Base-by-base conservation (phyloP, 23 tunicate genomes). In the Halocynthia roretzi region DNA sequence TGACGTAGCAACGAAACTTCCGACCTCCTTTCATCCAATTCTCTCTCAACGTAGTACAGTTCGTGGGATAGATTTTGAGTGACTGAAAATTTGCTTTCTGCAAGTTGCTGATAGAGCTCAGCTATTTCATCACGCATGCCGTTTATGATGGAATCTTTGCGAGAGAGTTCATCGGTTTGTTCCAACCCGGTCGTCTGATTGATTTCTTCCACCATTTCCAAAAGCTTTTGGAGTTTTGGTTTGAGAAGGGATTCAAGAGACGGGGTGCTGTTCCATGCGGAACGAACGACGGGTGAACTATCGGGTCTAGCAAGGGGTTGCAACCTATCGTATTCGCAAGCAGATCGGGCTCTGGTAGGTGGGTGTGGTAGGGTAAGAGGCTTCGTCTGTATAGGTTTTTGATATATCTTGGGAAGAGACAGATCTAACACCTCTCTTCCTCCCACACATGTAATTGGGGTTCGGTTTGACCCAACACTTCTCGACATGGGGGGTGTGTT, bases 191-290 rank as follows among this genome's bases (percentile, higher is more conserved):
- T 84, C 50, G 80, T 76, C n/a, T 84, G 56, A 52, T 74, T 89
- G 0, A 89, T 80, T 70, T 83, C 96, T 83, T 89, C 88, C 5
- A 83, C 88, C 96, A 89, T 89, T 17, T 81, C 84, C 18, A 80
- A 50, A 11, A 89, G 48, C 52, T 83, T 89, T 69, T 72, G 86
- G 15, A 85, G 83, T 74, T 84, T 89, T 10, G 78, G 78, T 56
- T 74, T 74, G 0, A 74, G 17, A 8, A 74, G 0, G 8, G 62
- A 62, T 17, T 74, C 78, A 20, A 74, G 56, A 5, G 31, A 22
- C 20, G 55, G 78, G n/a, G 18, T 54, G 15, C 56, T 64, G 22
- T 64, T 53, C 78, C 78, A 74, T 22, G 62, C 78, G 55, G 19
- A 64, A 17, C 50, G n/a, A 65, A 48, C 48, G 0, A 15, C 5